Base-by-base conservation (phyloP, 2,888 invertebrate genomes). In the Hirtodrosophila trivittata region DNA sequence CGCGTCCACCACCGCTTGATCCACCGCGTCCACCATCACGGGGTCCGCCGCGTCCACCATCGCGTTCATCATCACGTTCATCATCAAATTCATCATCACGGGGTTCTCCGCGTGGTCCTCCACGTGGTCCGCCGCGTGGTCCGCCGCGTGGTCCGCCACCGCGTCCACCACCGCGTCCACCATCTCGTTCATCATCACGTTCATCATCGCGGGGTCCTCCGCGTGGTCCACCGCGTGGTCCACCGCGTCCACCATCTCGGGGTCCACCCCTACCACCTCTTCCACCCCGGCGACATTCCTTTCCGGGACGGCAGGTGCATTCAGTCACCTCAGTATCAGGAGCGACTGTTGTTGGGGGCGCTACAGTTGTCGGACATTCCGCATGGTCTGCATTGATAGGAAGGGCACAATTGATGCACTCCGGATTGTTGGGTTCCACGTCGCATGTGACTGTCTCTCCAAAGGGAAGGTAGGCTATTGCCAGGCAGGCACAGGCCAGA, bases 401-500 rank as follows among this genome's bases (percentile, higher is more conserved):
- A 1, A 37, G n/a, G 7, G 28, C 18, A 16, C 52, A 54, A 25
- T 54, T 45, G 1, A 7, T 21, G 3, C 52, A 54, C 1, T 5
- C n/a, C 0, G 3, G 12, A 13, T 9, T 3, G 26, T 0, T 1
- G 0, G 52, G 52, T 1, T 52, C 43, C 1, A 10, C 37, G 0
- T 10, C 9, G 26, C 52, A 54, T 5, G 25, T 18, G 8, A 28
- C 45, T 1, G 52, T 45, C 5, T 54, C 45, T 1, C 18, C n/a
- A 0, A 2, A 3, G 3, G 52, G 45, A 6, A 38, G 37, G 5
- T 45, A 9, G 37, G 37, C 45, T 45, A 45, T 10, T 16, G 45
- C 45, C 28, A 54, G 8, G 7, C 43, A 26, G 16, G 18, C 43
- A 21, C 16, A 43, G 37, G 14, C 37, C n/a, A 54, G 12, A 1